Percentiles rank a stretch among this genome's conserved stretches.
phyloP scores from a whole-genome alignment of 2,797 vertebrate species.

The Thaleichthys pacificus region DNA sequence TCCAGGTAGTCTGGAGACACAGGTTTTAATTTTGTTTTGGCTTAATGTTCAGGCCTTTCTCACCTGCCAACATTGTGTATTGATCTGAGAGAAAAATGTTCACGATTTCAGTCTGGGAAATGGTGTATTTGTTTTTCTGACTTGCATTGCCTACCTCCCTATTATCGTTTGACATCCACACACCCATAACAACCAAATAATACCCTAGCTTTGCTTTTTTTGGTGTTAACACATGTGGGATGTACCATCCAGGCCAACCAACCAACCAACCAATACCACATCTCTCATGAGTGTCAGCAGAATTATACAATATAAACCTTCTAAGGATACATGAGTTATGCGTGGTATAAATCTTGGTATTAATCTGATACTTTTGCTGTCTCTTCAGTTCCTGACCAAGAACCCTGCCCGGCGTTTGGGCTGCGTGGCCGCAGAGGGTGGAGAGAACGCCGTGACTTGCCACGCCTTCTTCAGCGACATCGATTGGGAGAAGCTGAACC shows the following conservation, averaged over 20 bases:
- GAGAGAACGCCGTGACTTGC: conserved; percentile 81
- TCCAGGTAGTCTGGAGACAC: conserved; percentile 28
- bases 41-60: conserved; percentile 14
- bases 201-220: conserved; percentile 13
- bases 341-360: background rate
- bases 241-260: too few species aligned
- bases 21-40: conserved; percentile 24
- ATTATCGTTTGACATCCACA: conserved; percentile 33
- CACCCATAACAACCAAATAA: conserved; percentile 35
- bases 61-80: background rate
- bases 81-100: conserved; percentile 13
- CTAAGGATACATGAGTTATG: too few species aligned
- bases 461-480: conserved; percentile 88
- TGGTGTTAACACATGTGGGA: background rate
- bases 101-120: conserved; percentile 10
- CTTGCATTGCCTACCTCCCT: conserved; percentile 9
- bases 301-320: too few species aligned
- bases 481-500: conserved; percentile 90
- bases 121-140: conserved; percentile 5
- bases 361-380: background rate
- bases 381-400: conserved; percentile 90
- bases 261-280: too few species aligned
- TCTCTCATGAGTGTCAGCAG: too few species aligned
- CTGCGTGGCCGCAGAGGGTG: conserved; percentile 81
- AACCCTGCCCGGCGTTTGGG: conserved; percentile 88